Percentiles rank a stretch among this genome's conserved stretches.
Evolutionary conservation across 2,888 invertebrate genomes (phyloP).

Genomic region (Stegophylla sp.): DNA sequence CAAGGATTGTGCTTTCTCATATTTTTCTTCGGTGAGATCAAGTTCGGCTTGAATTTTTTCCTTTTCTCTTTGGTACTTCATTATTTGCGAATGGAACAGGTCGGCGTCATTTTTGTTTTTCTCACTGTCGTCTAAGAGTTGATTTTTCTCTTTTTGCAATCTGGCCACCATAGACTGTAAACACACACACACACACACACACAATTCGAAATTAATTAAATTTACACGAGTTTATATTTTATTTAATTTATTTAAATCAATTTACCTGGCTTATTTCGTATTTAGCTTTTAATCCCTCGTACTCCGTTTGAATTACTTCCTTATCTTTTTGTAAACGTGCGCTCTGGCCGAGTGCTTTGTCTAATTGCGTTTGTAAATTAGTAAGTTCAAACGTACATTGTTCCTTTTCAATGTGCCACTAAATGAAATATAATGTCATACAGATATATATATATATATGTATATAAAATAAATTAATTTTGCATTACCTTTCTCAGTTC

Average conservation of each 20-base stretch:
- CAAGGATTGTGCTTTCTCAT: constrained; percentile 84
- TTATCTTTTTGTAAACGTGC: constrained; percentile 88
- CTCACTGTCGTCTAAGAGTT: constrained; percentile 80
- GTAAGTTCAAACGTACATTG: constrained; percentile 90
- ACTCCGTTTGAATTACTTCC: constrained; percentile 82
- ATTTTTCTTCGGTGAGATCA: constrained; percentile 84
- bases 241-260: constrained; percentile 28
- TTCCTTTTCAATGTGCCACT: constrained; percentile 89
- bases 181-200: too few relatives aligned
- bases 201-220: constrained; percentile 60
- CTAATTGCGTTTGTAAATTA: constrained; percentile 86
- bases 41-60: constrained; percentile 85
- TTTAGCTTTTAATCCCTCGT: constrained; percentile 86
- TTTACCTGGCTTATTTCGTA: constrained; percentile 86
- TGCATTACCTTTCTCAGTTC: constrained; percentile 80
- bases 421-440: constrained; percentile 61
- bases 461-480: constrained; percentile 23
- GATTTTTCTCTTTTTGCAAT: constrained; percentile 87
- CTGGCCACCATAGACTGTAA: constrained; percentile 76
- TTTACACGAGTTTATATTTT: neutral
- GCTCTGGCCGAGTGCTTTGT: constrained; percentile 86
- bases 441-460: constrained; percentile 1
- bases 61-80: constrained; percentile 82
- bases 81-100: constrained; percentile 79
- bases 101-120: constrained; percentile 83